Percentiles rank a stretch among this genome's conserved stretches.
Evolutionary conservation across 2,113 vertebrate genomes (phyloP).

Genomic region (Pteropus alecto): DNA sequence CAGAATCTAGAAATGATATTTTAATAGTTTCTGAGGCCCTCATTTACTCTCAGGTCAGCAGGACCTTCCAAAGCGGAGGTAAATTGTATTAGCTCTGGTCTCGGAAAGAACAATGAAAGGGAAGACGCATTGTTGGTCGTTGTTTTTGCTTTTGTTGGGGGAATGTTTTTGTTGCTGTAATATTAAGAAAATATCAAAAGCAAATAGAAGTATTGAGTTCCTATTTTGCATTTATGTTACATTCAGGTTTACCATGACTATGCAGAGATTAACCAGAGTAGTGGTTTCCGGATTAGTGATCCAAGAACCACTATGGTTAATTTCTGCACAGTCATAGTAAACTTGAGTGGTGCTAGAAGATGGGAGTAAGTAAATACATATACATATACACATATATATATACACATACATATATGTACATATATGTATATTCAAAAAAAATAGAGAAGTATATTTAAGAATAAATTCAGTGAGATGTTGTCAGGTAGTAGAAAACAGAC

Average conservation of each 20-base stretch:
- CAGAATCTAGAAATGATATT: not conserved
- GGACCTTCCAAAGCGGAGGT: not conserved
- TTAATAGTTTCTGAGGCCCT: not conserved
- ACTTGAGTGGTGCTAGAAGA: not conserved
- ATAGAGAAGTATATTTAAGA: not conserved
- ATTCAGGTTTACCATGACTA: not conserved
- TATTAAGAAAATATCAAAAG: not conserved
- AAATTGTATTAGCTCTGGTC: not conserved
- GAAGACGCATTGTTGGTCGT: not conserved
- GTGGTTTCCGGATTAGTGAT: not conserved
- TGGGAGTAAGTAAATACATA: not conserved
- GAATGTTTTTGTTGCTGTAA: not conserved
- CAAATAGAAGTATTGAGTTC: not conserved
- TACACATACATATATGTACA: not conserved
- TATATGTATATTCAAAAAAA: not conserved
- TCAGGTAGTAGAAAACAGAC: not conserved
- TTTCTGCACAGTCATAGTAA: not conserved
- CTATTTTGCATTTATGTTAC: not conserved
- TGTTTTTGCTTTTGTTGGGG: not conserved
- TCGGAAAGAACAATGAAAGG: not conserved
- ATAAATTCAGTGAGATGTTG: not conserved
- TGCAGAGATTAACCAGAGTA: not conserved
- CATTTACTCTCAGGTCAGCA: not conserved
- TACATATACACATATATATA: accelerated
- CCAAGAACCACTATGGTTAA: not conserved